Evolutionary conservation across 2,113 vertebrate genomes (phyloP).

Genomic region (Lasiurus cinereus): DNA sequence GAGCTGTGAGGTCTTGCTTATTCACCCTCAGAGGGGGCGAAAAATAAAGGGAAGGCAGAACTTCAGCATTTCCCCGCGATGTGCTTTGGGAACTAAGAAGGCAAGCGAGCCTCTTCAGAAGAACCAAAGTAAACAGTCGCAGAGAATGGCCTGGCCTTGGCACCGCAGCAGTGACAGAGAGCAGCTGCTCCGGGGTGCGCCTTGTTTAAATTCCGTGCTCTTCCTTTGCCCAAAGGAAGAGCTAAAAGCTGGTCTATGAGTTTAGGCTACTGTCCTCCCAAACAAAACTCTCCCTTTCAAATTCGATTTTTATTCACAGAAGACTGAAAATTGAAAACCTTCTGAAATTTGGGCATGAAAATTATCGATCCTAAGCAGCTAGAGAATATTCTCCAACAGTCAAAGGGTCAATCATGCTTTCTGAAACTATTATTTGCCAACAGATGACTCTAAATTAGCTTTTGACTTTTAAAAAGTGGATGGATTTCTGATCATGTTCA

Average conservation of each 20-base stretch:
- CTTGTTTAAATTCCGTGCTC: not conserved
- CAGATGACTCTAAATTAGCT: not conserved
- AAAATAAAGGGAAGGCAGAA: slow-evolving; percentile 48
- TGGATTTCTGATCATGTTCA: slow-evolving; percentile 46
- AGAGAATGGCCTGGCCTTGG: not conserved
- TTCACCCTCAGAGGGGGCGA: not conserved
- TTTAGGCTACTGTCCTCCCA: not conserved
- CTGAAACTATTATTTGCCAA: not conserved
- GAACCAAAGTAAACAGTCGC: not conserved
- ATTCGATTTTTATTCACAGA: slow-evolving; percentile 45
- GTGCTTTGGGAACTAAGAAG: slow-evolving; percentile 41
- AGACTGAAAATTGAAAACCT: not conserved
- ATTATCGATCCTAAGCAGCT: not conserved
- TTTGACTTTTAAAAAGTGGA: slow-evolving; percentile 14
- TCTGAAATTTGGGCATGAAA: slow-evolving; percentile 20
- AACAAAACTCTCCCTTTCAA: not conserved
- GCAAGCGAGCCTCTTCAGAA: slow-evolving; percentile 30
- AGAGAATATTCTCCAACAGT: not conserved
- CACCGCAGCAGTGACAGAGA: not conserved
- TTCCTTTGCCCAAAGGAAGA: not conserved
- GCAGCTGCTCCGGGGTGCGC: not conserved
- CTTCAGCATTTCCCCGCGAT: not conserved
- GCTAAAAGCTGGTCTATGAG: not conserved
- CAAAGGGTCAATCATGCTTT: not conserved
- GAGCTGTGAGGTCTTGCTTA: not conserved